These are phyloP conservation scores for Melolontha melolontha DNA, from an alignment of 2,888 invertebrate species.

Conservation along the genomic window DNA sequence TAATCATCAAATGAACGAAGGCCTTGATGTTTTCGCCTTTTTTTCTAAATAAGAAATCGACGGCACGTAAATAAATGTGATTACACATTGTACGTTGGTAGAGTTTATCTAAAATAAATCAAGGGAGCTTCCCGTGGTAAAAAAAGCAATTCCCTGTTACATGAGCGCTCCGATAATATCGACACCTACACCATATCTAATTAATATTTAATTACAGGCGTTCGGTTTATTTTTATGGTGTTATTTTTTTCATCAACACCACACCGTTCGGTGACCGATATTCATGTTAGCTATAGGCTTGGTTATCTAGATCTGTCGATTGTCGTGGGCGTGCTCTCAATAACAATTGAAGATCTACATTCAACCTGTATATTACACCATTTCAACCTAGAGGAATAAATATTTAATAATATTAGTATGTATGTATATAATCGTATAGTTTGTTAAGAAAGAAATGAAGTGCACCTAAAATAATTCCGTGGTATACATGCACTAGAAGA, in stretches of 20 bases:
- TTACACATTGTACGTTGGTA: background rate
- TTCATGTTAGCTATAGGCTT: slow-evolving; percentile 16
- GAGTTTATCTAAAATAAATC: slow-evolving; percentile 34
- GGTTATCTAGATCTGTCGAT: slow-evolving; percentile 27
- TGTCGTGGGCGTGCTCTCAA: slow-evolving; percentile 30
- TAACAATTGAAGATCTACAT: slow-evolving; percentile 26
- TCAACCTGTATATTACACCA: slow-evolving; percentile 25
- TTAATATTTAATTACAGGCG: slow-evolving; percentile 38
- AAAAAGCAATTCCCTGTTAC: slow-evolving; percentile 18
- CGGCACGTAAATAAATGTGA: slow-evolving; percentile 16
- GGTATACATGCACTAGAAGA: too few species aligned
- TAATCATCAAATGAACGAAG: slow-evolving; percentile 12
- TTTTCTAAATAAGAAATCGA: slow-evolving; percentile 10
- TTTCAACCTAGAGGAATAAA: background rate
- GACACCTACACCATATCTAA: slow-evolving; percentile 29
- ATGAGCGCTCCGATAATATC: slow-evolving; percentile 4
- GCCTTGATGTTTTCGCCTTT: slow-evolving; percentile 18
- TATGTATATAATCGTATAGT: too few species aligned
- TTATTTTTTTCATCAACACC: slow-evolving; percentile 18
- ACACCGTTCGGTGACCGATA: slow-evolving; percentile 35
- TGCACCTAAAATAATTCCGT: too few species aligned
- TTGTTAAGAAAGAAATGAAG: too few species aligned
- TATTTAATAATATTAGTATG: too few species aligned
- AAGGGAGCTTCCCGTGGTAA: slow-evolving; percentile 18
- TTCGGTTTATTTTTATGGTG: slow-evolving; percentile 4